phyloP scores from a whole-genome alignment of 1,140 invertebrate species.

The Mesaphorura yosii region DNA sequence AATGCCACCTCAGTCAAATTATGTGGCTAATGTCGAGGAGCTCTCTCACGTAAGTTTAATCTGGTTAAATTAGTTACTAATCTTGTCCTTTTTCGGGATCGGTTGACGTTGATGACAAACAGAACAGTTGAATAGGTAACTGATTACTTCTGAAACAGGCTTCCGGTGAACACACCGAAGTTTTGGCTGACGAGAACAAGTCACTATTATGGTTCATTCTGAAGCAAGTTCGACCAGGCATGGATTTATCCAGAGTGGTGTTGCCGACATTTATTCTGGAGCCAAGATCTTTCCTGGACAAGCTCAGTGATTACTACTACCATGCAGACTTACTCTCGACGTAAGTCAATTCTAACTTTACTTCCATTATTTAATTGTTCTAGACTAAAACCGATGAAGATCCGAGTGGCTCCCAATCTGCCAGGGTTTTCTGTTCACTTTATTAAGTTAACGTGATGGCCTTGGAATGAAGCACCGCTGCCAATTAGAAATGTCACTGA shows the following conservation, averaged over 20 bases:
- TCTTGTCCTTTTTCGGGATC: neutral
- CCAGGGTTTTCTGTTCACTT: no score
- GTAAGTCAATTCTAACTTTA: conserved; percentile 52
- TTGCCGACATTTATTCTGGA: conserved; percentile 81
- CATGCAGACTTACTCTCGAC: conserved; percentile 77
- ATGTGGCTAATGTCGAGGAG: conserved; percentile 10
- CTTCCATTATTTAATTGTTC: no score
- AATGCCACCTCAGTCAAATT: conserved; percentile 9
- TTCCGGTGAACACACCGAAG: conserved; percentile 79
- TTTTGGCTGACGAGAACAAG: conserved; percentile 88
- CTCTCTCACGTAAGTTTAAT: conserved; percentile 13
- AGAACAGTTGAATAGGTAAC: neutral
- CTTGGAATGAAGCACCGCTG: no score
- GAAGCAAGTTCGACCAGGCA: conserved; percentile 87
- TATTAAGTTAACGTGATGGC: no score
- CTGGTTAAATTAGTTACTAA: neutral
- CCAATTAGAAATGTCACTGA: no score
- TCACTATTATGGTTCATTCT: conserved; percentile 85
- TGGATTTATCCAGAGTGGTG: conserved; percentile 92
- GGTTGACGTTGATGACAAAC: neutral
- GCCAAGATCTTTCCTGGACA: conserved; percentile 84
- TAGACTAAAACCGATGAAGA: no score
- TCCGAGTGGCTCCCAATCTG: no score
- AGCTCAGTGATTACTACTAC: conserved; percentile 85
- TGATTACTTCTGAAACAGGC: conserved; percentile 37